Evolutionary conservation across 92 coral and sea anemone genomes (phyloP).

Genomic region (Phenganax subtilis): DNA sequence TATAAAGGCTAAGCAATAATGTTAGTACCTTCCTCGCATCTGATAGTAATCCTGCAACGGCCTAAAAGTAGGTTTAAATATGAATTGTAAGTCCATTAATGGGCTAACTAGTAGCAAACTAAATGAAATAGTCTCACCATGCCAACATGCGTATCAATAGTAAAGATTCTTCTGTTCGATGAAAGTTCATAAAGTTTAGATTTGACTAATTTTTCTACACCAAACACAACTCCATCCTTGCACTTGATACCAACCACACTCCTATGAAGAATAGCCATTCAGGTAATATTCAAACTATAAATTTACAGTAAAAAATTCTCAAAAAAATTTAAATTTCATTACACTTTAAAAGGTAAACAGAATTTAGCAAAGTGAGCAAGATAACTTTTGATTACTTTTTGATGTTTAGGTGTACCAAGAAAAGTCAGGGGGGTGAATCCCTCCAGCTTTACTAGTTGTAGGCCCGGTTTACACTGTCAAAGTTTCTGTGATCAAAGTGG

Average conservation of each 20-base stretch:
- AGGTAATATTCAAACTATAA: neutral
- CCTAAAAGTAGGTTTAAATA: slow-evolving; percentile 43
- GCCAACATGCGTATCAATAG: slow-evolving; percentile 91
- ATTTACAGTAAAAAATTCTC: too few relatives aligned
- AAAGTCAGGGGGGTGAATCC: too few relatives aligned
- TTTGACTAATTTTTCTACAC: slow-evolving; percentile 90
- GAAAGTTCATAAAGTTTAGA: slow-evolving; percentile 90
- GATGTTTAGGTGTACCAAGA: too few relatives aligned
- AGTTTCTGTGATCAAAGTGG: too few relatives aligned
- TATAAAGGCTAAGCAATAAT: too few relatives aligned
- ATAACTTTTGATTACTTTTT: too few relatives aligned
- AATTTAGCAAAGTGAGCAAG: too few relatives aligned
- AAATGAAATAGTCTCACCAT: slow-evolving; percentile 58
- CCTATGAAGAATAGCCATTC: slow-evolving; percentile 29
- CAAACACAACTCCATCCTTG: slow-evolving; percentile 96
- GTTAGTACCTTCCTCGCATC: slow-evolving; percentile 87
- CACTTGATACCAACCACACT: slow-evolving; percentile 86
- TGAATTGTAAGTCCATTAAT: neutral
- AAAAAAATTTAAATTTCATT: too few relatives aligned
- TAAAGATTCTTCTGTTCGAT: slow-evolving; percentile 88
- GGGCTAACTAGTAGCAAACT: neutral
- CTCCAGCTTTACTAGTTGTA: too few relatives aligned
- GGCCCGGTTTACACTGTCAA: too few relatives aligned
- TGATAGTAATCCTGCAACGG: slow-evolving; percentile 91
- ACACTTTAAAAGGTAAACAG: too few relatives aligned